Evolutionary conservation across 2,888 invertebrate genomes (phyloP), one percentile per base, ranked within the genome.

Genomic region (Smittia aterrima): DNA sequence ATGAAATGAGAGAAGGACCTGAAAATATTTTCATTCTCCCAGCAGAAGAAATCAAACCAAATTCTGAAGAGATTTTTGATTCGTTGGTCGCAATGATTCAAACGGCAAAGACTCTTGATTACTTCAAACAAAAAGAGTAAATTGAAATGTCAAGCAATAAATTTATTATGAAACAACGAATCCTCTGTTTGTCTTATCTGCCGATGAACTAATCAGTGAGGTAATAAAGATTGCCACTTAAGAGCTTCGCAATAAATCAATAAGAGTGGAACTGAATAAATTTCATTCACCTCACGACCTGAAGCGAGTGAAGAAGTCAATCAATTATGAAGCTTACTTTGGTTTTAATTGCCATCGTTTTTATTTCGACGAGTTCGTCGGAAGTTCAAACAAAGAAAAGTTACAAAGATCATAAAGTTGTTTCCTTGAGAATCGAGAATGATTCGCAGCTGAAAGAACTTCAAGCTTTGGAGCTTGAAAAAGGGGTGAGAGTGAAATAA

Each of bases 1-100:
- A 89, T 76, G 89, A 91, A 78, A 82, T 89, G 0, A 84, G 92
- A 1, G 93, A 93, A 79, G 85, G 82, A 1, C 92, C 91, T 0
- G 79, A 81, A 0, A 87, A 85, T 78, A 92, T 92, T 0, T 90
- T 91, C 79, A 80, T 90, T 0, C 82, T 93, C 0, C 92, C 92
- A 0, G 80, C 87, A 0, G 80, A 83, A 0, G 85, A 89, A 78
- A 92, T 93, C 75, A 78, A 86, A 3, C 86, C 87, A 11, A 85
- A 87, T 6, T 87, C 86, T 68, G 78, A 85, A 58, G 91, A 91
- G 79, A 83, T 86, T 0, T 77, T 88, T 75, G 82, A 83, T 18
- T 88, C 88, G 0, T 77, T 88, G 16, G 74, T 84, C 0, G 84
- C 85, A 2, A 78, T 88, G 40, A 82, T 88, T 11, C 78, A 79